Evolutionary conservation across 2,113 vertebrate genomes (phyloP).

Genomic region (Neoarius graeffei): DNA sequence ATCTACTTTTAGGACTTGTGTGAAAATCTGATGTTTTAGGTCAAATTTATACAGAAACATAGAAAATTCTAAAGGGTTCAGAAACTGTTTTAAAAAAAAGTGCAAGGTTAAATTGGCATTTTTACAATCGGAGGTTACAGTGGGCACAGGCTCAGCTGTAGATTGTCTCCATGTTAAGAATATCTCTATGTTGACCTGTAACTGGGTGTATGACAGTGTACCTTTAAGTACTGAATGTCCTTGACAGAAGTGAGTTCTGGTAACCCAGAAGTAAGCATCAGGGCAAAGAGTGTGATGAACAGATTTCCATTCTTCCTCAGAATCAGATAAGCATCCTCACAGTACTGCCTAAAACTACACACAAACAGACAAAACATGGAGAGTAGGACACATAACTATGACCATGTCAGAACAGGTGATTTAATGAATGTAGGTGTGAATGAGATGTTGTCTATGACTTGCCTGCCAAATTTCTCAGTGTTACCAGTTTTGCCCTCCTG

Average conservation of each 20-base stretch:
- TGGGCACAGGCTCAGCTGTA: not conserved
- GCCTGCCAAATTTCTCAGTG: constrained; percentile 95
- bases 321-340: constrained; percentile 93
- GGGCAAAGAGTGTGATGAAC: constrained; percentile 96
- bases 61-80: no score
- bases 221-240: constrained; percentile 99
- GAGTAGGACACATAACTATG: not conserved
- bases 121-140: not conserved
- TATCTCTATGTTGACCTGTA: not conserved
- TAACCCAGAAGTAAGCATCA: constrained; percentile 97
- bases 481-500: constrained; percentile 97
- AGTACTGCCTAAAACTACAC: constrained; percentile 91
- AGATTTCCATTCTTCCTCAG: constrained; percentile 93
- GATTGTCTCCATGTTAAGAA: not conserved
- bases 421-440: not conserved
- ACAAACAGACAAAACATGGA: constrained; percentile 14
- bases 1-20: no score
- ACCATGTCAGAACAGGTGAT: not conserved
- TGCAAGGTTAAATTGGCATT: not conserved
- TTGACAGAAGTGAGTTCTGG: constrained; percentile 96
- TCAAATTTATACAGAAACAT: no score
- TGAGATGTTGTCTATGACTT: not conserved
- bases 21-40: no score
- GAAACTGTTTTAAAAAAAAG: no score
- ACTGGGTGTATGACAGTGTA: constrained; percentile 52